phyloP scores from a whole-genome alignment of 2,797 vertebrate species.

The Poliocrania exsul region DNA sequence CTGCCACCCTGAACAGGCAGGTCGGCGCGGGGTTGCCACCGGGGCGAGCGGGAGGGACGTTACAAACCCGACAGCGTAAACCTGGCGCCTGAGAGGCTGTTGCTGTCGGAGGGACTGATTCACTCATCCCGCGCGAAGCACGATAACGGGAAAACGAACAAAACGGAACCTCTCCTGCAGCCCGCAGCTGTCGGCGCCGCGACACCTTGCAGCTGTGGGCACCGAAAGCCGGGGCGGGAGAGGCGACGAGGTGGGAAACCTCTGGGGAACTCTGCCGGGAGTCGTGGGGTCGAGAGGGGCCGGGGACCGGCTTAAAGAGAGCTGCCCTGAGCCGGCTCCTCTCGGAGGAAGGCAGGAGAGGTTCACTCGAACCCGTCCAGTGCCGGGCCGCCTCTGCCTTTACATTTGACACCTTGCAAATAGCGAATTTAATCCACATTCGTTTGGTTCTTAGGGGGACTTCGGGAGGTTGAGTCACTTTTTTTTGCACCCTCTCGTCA shows the following conservation, averaged over 20 bases:
- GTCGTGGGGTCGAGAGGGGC: too few species aligned
- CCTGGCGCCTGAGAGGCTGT: neutral
- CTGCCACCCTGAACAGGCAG: neutral
- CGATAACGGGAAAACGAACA: neutral
- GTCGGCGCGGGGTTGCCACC: neutral
- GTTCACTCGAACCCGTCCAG: neutral
- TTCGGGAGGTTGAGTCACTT: too few species aligned
- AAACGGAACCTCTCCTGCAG: neutral
- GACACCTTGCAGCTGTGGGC: neutral
- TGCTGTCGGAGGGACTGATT: constrained; percentile 10
- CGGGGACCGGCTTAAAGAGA: neutral
- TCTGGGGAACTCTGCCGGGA: too few species aligned
- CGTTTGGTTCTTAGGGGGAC: neutral
- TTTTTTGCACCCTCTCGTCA: neutral
- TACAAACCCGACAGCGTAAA: neutral
- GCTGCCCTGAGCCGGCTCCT: neutral
- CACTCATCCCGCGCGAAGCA: neutral
- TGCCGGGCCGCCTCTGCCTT: too few species aligned
- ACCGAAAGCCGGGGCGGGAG: neutral
- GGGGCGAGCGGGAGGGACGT: neutral
- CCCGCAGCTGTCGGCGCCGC: neutral
- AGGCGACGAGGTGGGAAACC: neutral
- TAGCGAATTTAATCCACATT: neutral
- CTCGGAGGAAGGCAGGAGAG: neutral
- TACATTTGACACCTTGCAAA: neutral